Evolutionary conservation across 92 coral and sea anemone genomes (phyloP), one percentile per base, ranked within the genome.

Genomic region (Phenganax stokvisi): DNA sequence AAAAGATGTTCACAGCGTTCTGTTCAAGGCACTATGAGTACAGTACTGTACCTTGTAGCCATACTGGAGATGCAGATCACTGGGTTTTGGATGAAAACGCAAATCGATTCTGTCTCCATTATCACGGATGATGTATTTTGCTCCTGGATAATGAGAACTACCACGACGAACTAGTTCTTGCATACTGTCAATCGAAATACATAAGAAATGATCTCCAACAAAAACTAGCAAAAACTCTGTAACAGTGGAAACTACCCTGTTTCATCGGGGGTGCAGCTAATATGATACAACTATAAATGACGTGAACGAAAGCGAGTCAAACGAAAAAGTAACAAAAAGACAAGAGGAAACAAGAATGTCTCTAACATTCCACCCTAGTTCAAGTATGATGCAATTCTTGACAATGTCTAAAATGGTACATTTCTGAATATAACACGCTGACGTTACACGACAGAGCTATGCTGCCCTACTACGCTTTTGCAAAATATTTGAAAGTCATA

Each of bases 31-130:
- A 37, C 47, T 37, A 37, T 4, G 47, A 37, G 47, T 37, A 37
- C 47, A 37, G 47, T 37, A 37, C 47, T 37, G 47, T 44, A 92
- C 97, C 92, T 82, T 96, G 87, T 96, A 96, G 25, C 99, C 99
- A 90, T 92, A 96, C 89, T 96, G 99, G 10, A 96, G 91, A 84
- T 92, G 97, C 1, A 96, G 89, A 82, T 96, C 99, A 77, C 99
- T 96, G 65, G 97, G 97, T 85, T 92, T 96, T 70, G 99, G 99
- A 75, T 96, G 99, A 76, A 96, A 96, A 74, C 99, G 90, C 54
- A 96, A 89, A 81, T 96, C 99, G 69, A 96, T 88, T 10, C 99
- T 77, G 79, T 96, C 99, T 57, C 97, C 99, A 88, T 96, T 96
- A 81, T 92, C 97, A 51, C 99, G 89, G 86, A 96, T 92, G 59